Conservation (phyloP, 2,888 invertebrate genomes). For the Nymphalis c-album region DNA sequence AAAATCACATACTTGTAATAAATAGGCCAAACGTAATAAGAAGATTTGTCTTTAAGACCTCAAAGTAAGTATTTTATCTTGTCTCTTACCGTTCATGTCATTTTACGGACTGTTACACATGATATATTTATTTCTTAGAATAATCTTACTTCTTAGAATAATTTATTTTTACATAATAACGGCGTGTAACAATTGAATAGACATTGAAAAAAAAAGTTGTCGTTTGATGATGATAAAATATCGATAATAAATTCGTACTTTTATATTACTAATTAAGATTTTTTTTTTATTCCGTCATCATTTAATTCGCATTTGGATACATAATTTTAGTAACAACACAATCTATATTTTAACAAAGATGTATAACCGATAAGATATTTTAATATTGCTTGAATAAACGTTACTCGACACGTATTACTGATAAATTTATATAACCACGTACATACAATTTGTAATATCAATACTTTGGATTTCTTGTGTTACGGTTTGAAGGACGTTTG, state of each 20-base stretch:
- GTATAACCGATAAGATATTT: neutral
- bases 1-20: constrained; percentile 33
- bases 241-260: too few relatives aligned
- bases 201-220: too few relatives aligned
- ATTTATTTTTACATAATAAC: neutral
- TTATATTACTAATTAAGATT: too few relatives aligned
- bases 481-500: neutral
- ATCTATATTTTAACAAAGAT: too few relatives aligned
- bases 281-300: too few relatives aligned
- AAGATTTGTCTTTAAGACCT: constrained; percentile 29
- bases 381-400: constrained; percentile 1
- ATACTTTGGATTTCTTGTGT: neutral
- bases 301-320: too few relatives aligned
- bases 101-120: constrained; percentile 15
- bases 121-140: constrained; percentile 5
- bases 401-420: neutral
- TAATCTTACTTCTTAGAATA: constrained; percentile 2
- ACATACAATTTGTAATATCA: neutral
- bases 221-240: too few relatives aligned
- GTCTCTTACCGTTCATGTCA: constrained; percentile 6
- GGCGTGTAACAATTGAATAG: neutral
- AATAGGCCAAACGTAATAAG: constrained; percentile 33
- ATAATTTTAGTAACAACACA: too few relatives aligned
- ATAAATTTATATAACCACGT: neutral
- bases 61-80: constrained; percentile 18